phyloP scores from a whole-genome alignment of 2,113 vertebrate species.

The Tragelaphus imberbis region DNA sequence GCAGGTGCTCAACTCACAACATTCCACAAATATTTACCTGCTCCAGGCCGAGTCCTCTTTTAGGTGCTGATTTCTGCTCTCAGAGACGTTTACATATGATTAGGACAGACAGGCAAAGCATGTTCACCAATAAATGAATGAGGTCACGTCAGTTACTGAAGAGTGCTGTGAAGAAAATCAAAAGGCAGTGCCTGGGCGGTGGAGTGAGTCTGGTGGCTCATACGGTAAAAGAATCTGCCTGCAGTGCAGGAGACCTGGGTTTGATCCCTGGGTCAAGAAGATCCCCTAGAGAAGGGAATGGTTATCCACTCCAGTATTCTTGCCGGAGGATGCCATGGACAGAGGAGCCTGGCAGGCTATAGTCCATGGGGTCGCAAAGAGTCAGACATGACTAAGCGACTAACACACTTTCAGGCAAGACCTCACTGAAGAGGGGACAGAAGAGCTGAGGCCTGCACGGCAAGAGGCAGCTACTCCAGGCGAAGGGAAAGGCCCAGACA shows the following conservation, averaged over 20 bases:
- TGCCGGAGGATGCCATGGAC: neutral
- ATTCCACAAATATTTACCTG: neutral
- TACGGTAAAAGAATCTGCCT: neutral
- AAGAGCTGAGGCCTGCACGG: neutral
- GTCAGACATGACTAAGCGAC: neutral
- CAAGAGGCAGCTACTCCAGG: neutral
- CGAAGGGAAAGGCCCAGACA: neutral
- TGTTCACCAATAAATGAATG: neutral
- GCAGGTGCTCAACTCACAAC: neutral
- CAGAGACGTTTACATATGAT: neutral
- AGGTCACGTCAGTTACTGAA: neutral
- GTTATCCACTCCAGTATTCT: neutral
- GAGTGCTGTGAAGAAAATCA: neutral
- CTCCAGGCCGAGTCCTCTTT: neutral
- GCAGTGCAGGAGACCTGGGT: neutral
- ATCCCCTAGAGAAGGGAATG: neutral
- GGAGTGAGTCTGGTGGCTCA: neutral
- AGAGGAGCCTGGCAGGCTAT: neutral
- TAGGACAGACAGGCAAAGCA: neutral
- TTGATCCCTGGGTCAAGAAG: neutral
- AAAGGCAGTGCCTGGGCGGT: neutral
- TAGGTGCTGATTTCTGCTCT: neutral
- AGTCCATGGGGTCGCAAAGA: neutral
- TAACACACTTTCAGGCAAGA: neutral
- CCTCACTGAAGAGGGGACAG: accelerated